These are phyloP conservation scores for Reticulitermes lucifugus DNA, from an alignment of 2,888 invertebrate genomes.

Conservation along the genomic window DNA sequence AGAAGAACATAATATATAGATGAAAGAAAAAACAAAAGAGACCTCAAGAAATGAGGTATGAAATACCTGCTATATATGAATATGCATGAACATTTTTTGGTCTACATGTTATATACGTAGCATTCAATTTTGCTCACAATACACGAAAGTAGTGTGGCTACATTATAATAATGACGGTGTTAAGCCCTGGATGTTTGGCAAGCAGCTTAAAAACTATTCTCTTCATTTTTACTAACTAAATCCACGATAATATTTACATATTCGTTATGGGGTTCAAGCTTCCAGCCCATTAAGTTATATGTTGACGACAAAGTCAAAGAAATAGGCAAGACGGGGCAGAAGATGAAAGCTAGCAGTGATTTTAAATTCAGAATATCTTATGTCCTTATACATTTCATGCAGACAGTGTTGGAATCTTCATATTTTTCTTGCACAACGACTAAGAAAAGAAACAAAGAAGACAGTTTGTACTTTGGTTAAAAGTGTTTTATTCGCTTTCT, in stretches of 20 bases:
- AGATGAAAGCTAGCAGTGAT: background rate
- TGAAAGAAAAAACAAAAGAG: no score
- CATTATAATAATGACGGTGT: background rate
- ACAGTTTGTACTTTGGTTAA: background rate
- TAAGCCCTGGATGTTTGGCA: background rate
- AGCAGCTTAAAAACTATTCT: background rate
- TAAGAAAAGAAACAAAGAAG: background rate
- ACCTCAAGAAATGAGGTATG: background rate
- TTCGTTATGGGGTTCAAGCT: background rate
- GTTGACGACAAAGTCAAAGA: background rate
- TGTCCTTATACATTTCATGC: background rate
- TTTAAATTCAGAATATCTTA: constrained; percentile 10
- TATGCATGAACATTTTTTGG: background rate
- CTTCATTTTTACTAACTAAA: background rate
- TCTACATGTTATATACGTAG: background rate
- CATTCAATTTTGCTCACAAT: background rate
- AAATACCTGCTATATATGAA: background rate
- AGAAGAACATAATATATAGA: no score
- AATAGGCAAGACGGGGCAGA: background rate
- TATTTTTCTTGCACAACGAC: background rate
- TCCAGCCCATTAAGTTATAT: constrained; percentile 1
- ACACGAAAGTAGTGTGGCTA: background rate
- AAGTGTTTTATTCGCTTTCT: background rate
- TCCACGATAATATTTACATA: background rate
- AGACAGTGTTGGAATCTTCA: background rate